Conservation (phyloP, 2,797 vertebrate species). For the Naso thynnoides region DNA sequence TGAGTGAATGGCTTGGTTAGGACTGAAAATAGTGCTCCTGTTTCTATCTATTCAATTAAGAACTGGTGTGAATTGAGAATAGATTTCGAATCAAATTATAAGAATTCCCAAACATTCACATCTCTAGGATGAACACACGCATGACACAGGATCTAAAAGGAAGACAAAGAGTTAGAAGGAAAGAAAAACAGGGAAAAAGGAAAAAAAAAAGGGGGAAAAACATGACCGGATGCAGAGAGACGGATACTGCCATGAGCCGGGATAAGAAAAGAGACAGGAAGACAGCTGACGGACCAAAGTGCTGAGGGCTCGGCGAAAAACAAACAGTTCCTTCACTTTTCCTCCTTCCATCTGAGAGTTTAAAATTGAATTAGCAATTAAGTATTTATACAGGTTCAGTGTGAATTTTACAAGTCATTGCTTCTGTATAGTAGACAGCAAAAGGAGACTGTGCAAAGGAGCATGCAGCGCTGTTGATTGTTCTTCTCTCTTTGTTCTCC, state of each 20-base stretch:
- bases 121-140: background rate
- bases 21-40: no score
- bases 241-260: background rate
- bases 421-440: conserved; percentile 37
- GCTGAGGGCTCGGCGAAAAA: conserved; percentile 34
- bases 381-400: conserved; percentile 73
- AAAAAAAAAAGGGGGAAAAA: background rate
- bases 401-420: conserved; percentile 67
- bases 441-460: conserved; percentile 8
- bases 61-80: no score
- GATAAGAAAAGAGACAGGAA: conserved; percentile 19
- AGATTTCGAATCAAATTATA: no score
- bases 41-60: no score
- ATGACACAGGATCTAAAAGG: background rate
- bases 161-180: background rate
- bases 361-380: conserved; percentile 76
- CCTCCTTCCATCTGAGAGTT: conserved; percentile 48
- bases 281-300: conserved; percentile 32
- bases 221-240: conserved; percentile 16
- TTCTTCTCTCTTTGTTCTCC: conserved; percentile 1
- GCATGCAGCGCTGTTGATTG: conserved; percentile 11
- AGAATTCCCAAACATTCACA: no score
- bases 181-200: background rate
- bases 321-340: conserved; percentile 45
- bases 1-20: no score